Evolutionary conservation across 2,113 vertebrate species (phyloP), one percentile per base, ranked within the genome.

Genomic region (Tragelaphus scriptus): DNA sequence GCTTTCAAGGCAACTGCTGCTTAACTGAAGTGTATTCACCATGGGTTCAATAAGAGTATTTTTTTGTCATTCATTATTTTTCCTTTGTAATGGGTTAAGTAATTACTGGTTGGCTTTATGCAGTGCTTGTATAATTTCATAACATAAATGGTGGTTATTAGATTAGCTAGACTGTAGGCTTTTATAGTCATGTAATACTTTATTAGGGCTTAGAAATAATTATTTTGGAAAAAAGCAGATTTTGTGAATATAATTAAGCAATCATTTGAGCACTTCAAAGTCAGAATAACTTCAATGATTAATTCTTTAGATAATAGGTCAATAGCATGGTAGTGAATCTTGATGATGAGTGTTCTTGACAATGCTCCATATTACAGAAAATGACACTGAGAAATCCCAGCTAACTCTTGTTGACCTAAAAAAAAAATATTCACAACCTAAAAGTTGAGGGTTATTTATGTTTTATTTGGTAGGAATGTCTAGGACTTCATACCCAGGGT

Each of bases 101-200:
- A 91, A 86, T 86, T 94, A 84, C 44, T 68, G 25, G 21, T 88
- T 97, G 85, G 36, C 40, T 92, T 91, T 88, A 55, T 56, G 14
- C 19, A 94, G 59, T 97, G 75, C 17, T 92, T 96, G 71, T 32
- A 23, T 47, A 95, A 86, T 92, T 85, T 49, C 7, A 90, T 49
- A 79, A n/a, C 95, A 68, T 88, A 97, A 97, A 56, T 51, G 19
- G 40, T 75, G 25, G 26, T 90, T 95, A 55, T 28, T 68, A 91
- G 63, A 32, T 9, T 77, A 32, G 26, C 26, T 56, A 65, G 15
- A 84, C 79, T 91, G 32, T 81, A 40, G n/a, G 61, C 30, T 26
- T 86, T 75, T 63, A 49, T 77, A 95, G 23, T 84, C n/a, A 10
- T 51, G 5, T 51, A 91, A 49, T 40, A 56, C 84, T 77, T 96